Conservation (phyloP, 2,113 vertebrate genomes). For the Lamprologus tigripictilis region DNA sequence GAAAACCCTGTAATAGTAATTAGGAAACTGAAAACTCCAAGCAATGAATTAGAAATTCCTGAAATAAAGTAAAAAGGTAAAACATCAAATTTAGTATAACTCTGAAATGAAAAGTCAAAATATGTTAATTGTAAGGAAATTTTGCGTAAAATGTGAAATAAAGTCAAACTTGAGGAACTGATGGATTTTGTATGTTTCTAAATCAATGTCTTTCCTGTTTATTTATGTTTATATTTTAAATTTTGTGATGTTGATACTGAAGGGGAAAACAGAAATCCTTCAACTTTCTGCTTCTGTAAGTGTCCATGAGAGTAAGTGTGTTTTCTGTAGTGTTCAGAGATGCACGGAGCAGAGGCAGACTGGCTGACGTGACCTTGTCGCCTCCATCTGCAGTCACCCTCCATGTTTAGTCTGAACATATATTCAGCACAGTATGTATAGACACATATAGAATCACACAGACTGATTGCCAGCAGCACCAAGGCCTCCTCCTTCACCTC, state of each 20-base stretch:
- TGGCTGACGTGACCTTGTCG: slow-evolving; percentile 18
- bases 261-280: background rate
- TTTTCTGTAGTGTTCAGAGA: background rate
- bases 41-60: background rate
- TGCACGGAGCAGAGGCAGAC: background rate
- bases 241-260: background rate
- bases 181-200: background rate
- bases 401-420: slow-evolving; percentile 30
- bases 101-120: background rate
- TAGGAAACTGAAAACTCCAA: background rate
- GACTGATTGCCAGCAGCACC: slow-evolving; percentile 39
- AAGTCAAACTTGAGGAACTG: background rate
- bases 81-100: background rate
- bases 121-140: background rate
- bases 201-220: background rate
- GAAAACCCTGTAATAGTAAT: background rate
- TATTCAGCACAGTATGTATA: slow-evolving; percentile 32
- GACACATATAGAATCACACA: slow-evolving; percentile 27
- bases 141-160: background rate
- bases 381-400: slow-evolving; percentile 50
- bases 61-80: background rate
- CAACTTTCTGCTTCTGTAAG: background rate
- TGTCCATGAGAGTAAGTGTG: background rate
- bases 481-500: slow-evolving; percentile 56
- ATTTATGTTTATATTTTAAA: background rate